Base-by-base conservation (phyloP, 1,140 invertebrate species). In the Bicyclus anynana region DNA sequence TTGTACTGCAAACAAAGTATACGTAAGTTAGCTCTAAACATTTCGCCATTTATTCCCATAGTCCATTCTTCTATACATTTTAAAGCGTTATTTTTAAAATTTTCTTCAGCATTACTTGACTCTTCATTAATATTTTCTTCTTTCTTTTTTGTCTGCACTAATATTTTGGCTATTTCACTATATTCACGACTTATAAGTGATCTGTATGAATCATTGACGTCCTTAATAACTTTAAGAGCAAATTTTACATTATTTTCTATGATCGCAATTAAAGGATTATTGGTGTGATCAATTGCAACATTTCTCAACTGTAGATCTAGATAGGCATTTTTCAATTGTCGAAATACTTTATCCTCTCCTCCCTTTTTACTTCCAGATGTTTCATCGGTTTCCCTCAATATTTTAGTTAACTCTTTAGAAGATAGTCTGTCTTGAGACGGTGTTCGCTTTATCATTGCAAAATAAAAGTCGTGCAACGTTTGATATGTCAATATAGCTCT, bases 401-500 rank as follows among this genome's bases (percentile, higher is more conserved):
- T 73, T 68, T 81, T 88, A 10, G 65, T 70, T 14, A 87, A 65
- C 47, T 88, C 84, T 65, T 83, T 87, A 4, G 77, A 81, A n/a
- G 60, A 29, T n/a, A 87, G 35, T 59, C 77, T 69, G n/a, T 87
- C 82, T 42, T 46, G 77, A 35, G 82, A 57, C 18, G 78, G 78
- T 18, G 72, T 57, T 23, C 61, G 59, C 52, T 77, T 90, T n/a
- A 90, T 69, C 76, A 91, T 87, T 0, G 84, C 73, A 7, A 77
- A 77, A 62, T 91, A 92, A 71, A 92, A 92, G 72, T 92, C 90
- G 27, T 90, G 84, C 2, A 92, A 27, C 9, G 90, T 56, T 70
- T 90, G 89, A 38, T 90, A 78, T 2, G 91, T 90, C 46, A 87
- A 67, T 13, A 81, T 54, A 6, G 74, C 77, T 56, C 85, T 88